These are phyloP conservation scores for Malaclemys terrapin DNA, from an alignment of 2,113 vertebrate species.

Conservation along the genomic window DNA sequence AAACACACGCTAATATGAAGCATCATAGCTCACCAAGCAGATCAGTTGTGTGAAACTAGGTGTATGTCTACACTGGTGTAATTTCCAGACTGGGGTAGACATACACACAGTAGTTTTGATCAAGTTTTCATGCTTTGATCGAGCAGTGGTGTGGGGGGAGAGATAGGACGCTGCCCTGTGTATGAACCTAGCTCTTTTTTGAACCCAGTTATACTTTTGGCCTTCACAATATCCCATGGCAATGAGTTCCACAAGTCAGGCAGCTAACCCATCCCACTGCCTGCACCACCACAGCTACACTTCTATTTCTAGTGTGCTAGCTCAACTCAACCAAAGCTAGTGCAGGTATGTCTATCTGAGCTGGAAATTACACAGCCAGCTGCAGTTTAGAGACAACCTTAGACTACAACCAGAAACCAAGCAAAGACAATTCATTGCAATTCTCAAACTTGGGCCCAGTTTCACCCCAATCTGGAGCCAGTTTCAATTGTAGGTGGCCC, in stretches of 20 bases:
- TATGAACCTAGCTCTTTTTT: background rate
- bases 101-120: background rate
- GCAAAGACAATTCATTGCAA: background rate
- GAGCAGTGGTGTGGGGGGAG: background rate
- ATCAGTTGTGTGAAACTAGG: accelerated
- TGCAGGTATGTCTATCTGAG: background rate
- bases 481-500: background rate
- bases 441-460: too few species aligned
- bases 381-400: background rate
- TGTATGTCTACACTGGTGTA: background rate
- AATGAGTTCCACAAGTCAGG: background rate
- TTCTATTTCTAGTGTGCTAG: background rate
- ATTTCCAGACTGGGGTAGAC: background rate
- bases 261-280: background rate
- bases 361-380: background rate
- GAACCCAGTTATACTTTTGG: background rate
- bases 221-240: background rate
- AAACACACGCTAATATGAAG: background rate
- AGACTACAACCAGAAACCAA: background rate
- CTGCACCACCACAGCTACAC: background rate
- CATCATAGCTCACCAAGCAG: background rate
- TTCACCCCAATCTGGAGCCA: background rate
- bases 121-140: background rate
- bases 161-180: background rate
- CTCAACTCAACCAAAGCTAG: background rate